phyloP scores from a whole-genome alignment of 2,113 vertebrate genomes.

The Pachypanchax playfairii region DNA sequence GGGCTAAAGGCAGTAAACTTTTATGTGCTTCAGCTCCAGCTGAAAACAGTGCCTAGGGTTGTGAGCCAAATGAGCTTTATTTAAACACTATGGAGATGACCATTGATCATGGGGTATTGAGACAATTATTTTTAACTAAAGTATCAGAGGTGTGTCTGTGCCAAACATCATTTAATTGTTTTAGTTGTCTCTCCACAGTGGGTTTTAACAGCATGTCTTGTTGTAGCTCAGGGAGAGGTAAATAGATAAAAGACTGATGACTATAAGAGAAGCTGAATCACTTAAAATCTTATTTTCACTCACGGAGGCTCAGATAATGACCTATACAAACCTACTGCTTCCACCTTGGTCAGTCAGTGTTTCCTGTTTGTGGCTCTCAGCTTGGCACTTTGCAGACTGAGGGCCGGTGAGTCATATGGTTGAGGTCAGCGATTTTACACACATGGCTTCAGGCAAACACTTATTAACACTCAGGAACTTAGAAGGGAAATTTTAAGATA shows the following conservation, averaged over 20 bases:
- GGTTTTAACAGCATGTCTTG: not conserved
- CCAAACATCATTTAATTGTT: not conserved
- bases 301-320: constrained; percentile 42
- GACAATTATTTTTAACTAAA: not conserved
- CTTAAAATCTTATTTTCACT: constrained; percentile 1
- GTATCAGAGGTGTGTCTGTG: not conserved
- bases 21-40: not conserved
- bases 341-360: constrained; percentile 43
- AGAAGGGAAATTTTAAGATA: constrained; percentile 23
- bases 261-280: not conserved
- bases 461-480: constrained; percentile 10
- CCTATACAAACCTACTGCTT: constrained; percentile 20
- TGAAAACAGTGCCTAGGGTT: not conserved
- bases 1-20: not conserved
- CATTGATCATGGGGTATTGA: not conserved
- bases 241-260: not conserved
- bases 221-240: not conserved
- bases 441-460: constrained; percentile 6
- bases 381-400: constrained; percentile 34
- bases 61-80: not conserved
- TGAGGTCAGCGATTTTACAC: constrained; percentile 20
- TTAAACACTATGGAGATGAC: not conserved
- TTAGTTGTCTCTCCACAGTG: not conserved
- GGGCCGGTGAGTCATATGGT: constrained; percentile 45
- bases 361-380: constrained; percentile 42